A percentile compares a stretch with the other conserved stretches of the same genome.
Conservation (phyloP, 2,797 vertebrate genomes). For the Phoeniculus purpureus region DNA sequence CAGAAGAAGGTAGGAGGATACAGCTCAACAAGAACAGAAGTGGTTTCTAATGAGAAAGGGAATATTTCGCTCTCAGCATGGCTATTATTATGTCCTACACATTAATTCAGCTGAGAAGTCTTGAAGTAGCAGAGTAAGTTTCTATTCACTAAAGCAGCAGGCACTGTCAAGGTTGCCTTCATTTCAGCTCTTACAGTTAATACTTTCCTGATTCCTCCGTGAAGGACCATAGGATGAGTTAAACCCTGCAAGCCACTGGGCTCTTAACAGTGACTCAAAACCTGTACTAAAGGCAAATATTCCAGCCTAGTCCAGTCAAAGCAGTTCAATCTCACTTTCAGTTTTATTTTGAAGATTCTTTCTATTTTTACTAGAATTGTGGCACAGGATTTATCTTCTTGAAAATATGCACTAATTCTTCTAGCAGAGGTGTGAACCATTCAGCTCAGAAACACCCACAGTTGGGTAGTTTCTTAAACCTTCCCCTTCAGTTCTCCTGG, state of each 20-base stretch:
- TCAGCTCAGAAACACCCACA: not conserved
- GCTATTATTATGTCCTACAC: conserved; percentile 53
- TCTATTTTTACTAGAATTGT: not conserved
- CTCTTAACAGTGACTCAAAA: not conserved
- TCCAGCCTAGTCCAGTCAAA: not conserved
- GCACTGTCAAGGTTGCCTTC: not conserved
- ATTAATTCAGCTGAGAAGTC: conserved; percentile 48
- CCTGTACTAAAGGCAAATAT: not conserved
- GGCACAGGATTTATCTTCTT: not conserved
- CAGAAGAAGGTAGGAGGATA: conserved; percentile 58
- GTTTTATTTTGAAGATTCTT: not conserved
- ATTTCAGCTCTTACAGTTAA: not conserved
- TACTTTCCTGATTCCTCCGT: not conserved
- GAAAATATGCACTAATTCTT: not conserved
- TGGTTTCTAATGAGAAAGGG: conserved; percentile 64
- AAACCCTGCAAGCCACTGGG: not conserved
- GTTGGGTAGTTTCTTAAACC: not conserved
- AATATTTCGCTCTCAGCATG: conserved; percentile 62
- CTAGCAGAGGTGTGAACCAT: not conserved
- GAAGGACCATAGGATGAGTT: not conserved
- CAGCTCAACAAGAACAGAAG: conserved; percentile 66
- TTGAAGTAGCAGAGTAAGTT: conserved; percentile 34
- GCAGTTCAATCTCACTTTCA: not conserved
- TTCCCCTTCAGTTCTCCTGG: not conserved
- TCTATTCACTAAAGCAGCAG: conserved; percentile 7